Evolutionary conservation across 2,797 vertebrate genomes (phyloP).

Genomic region (Hippoglossus hippoglossus): DNA sequence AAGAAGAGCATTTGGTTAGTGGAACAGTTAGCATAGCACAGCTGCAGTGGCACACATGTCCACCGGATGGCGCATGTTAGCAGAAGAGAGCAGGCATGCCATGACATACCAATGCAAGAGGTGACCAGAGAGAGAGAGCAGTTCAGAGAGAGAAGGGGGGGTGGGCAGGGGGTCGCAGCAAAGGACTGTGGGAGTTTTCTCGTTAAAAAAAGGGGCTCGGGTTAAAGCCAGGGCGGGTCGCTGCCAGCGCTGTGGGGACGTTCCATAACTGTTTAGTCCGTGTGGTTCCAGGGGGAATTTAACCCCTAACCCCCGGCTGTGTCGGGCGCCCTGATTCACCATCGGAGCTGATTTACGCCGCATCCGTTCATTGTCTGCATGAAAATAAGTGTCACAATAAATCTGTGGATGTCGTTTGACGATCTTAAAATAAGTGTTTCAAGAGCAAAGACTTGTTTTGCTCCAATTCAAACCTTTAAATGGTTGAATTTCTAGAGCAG

Average conservation of each 20-base stretch:
- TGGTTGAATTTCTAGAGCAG: neutral
- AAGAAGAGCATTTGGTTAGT: slow-evolving; percentile 60
- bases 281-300: slow-evolving; percentile 24
- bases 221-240: slow-evolving; percentile 6
- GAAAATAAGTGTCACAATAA: neutral
- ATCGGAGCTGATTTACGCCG: slow-evolving; percentile 10
- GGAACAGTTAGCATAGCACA: slow-evolving; percentile 57
- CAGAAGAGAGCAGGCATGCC: slow-evolving; percentile 71
- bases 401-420: neutral
- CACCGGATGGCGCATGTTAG: slow-evolving; percentile 71
- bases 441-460: neutral
- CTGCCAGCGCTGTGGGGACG: slow-evolving; percentile 8
- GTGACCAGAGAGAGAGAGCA: slow-evolving; percentile 65
- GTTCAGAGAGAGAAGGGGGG: slow-evolving; percentile 37
- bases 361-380: neutral
- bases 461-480: neutral
- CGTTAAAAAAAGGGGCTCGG: slow-evolving; percentile 10
- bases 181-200: slow-evolving; percentile 64
- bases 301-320: slow-evolving; percentile 13
- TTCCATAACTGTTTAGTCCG: slow-evolving; percentile 21
- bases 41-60: slow-evolving; percentile 71
- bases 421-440: neutral
- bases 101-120: slow-evolving; percentile 74
- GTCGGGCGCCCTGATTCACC: neutral
- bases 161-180: slow-evolving; percentile 35